Evolutionary conservation across 2,797 vertebrate genomes (phyloP).

Genomic region (Anguilla marmorata): DNA sequence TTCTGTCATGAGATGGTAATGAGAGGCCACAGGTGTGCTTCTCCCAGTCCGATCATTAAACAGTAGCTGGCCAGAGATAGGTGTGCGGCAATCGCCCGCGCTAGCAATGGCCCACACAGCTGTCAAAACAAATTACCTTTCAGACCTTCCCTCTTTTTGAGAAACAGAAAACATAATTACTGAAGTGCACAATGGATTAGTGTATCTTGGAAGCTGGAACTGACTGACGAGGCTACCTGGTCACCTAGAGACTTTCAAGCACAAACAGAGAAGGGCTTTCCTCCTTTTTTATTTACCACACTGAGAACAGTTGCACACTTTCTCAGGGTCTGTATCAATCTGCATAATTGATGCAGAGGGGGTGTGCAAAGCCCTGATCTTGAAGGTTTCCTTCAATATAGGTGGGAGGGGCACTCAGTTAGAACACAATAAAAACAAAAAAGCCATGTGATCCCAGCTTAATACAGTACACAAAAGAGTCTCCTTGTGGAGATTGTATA

Average conservation of each 20-base stretch:
- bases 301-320: constrained; percentile 33
- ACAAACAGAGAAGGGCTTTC: not conserved
- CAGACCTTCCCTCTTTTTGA: constrained; percentile 27
- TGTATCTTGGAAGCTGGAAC: constrained; percentile 30
- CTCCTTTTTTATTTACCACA: not conserved
- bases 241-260: not conserved
- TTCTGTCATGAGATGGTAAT: constrained; percentile 45
- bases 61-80: constrained; percentile 53
- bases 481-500: not conserved
- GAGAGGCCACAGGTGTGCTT: constrained; percentile 65
- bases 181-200: constrained; percentile 44
- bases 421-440: constrained; percentile 12
- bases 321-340: constrained; percentile 31
- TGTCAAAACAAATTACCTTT: constrained; percentile 53
- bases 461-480: constrained; percentile 29
- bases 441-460: constrained; percentile 6
- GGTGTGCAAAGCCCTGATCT: not conserved
- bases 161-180: constrained; percentile 50
- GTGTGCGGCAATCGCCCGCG: constrained; percentile 20
- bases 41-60: constrained; percentile 67
- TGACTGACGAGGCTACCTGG: constrained; percentile 23
- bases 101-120: constrained; percentile 45
- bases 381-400: constrained; percentile 46
- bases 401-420: constrained; percentile 41
- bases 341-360: constrained; percentile 25